Base-by-base conservation (phyloP, 1,140 invertebrate genomes). In the Camponotus pennsylvanicus region DNA sequence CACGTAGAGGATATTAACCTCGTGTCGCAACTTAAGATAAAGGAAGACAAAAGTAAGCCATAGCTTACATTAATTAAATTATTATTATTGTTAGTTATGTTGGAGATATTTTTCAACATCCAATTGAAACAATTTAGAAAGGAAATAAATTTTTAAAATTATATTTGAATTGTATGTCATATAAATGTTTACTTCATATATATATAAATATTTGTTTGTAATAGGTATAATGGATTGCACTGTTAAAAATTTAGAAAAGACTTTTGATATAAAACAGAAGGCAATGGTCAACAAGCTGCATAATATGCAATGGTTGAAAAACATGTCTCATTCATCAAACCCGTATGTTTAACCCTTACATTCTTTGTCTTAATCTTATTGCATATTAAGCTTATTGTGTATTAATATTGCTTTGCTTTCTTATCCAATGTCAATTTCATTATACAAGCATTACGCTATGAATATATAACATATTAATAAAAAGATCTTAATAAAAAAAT, bases 221-320 rank as follows among this genome's bases (percentile, higher is more conserved):
- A 85, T 67, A 90, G 88, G 77, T 87, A 85, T 75, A 84, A 89
- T 88, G 88, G 89, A 89, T 45, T 66, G n/a, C 40, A 13, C 66
- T 64, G 69, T 79, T 80, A 88, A 11, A 84, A 49, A 79, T 85
- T 88, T 86, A 55, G 75, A 84, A 88, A 71, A 70, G 9, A 69
- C 61, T 42, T 64, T 37, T 45, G n/a, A 59, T 61, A 34, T 80
- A 86, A 45, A 87, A 85, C 79, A 86, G 59, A 73, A 61, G 34
- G 42, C 77, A 63, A 40, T 90, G 66, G 85, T 92, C 49, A 79
- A 64, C 70, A 91, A 89, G 69, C 69, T 92, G 32, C 86, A 88
- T 67, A 87, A 79, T 49, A 91, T 92, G 92, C 77, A 90, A 61
- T 92, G 92, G 92, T 85, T 92, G 67, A 92, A 91, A 88, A 84